Base-by-base conservation (phyloP, 1,140 invertebrate genomes). In the Mercenaria mercenaria region DNA sequence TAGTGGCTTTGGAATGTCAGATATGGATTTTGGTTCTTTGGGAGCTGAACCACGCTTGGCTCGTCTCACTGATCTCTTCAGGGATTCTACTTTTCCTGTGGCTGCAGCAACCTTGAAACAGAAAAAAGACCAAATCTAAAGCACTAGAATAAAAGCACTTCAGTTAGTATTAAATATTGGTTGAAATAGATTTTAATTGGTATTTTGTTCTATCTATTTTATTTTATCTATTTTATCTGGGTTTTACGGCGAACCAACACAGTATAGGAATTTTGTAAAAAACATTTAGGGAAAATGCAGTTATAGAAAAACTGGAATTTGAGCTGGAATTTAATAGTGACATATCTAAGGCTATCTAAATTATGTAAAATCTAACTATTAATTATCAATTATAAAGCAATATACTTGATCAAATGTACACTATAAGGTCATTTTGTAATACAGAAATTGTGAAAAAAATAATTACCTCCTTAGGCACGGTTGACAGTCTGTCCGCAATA, bases 11-110 rank as follows among this genome's bases (percentile, higher is more conserved):
- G 34, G 80, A 32, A 82, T 82, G 52, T 34, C 56, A n/a, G 61
- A 1, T 0, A 64, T 39, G 0, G 29, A 15, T 3, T 2, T 34
- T 20, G 80, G 80, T 23, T 82, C 37, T 59, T 59, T 59, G 0
- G 52, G 80, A 20, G 56, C 34, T 4, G 15, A 11, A 0, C 52
- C 80, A 3, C 20, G 20, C 23, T 41, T 82, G 13, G 32, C 59
- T 64, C 80, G 52, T 34, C 80, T 23, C 0, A 82, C 26, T 15
- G 23, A n/a, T 41, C 80, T 82, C n/a, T 82, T 82, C 29, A 82
- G 26, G 4, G 47, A 26, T 13, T 82, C 80, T 6, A n/a, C 11
- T 64, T 39, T 37, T 4, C 80, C 56, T 39, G 56, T 43, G 18
- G 80, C 80, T 23, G 37, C 26, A 18, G 1, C 20, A 32, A 82